phyloP scores from a whole-genome alignment of 2,797 vertebrate genomes.

The Sebastes alutus region DNA sequence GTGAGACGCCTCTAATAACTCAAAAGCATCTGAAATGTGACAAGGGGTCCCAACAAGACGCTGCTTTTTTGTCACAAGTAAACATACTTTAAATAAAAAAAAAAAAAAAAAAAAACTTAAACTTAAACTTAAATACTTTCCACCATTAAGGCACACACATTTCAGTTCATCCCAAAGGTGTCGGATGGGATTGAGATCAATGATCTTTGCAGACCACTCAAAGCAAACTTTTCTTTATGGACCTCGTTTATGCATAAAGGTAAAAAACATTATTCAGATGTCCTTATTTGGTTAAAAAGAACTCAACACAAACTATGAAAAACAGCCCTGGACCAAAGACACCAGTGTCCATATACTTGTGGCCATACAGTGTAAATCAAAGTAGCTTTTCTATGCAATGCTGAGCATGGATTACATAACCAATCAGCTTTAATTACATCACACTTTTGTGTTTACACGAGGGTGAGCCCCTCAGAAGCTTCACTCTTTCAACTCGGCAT shows the following conservation, averaged over 20 bases:
- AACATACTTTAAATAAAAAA: background rate
- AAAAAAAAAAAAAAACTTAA: too few relatives aligned
- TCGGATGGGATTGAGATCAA: background rate
- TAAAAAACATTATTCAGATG: background rate
- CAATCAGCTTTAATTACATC: constrained; percentile 62
- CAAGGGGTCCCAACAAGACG: background rate
- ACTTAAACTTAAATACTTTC: background rate
- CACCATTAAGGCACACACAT: background rate
- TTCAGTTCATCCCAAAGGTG: background rate
- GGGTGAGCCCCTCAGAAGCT: constrained; percentile 29
- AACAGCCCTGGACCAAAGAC: background rate
- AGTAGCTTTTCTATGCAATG: constrained; percentile 3
- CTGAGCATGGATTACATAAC: constrained; percentile 53
- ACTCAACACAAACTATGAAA: background rate
- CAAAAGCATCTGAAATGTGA: background rate
- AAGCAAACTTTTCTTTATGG: background rate
- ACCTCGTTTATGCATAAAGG: background rate
- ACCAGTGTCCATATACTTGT: background rate
- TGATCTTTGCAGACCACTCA: background rate
- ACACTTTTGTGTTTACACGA: constrained; percentile 59
- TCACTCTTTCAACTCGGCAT: constrained; percentile 41
- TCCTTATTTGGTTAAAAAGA: background rate
- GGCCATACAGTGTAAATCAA: background rate
- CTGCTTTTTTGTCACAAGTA: background rate
- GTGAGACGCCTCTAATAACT: background rate